Conservation (phyloP, 2,113 vertebrate genomes). For the Epinephelus lanceolatus region DNA sequence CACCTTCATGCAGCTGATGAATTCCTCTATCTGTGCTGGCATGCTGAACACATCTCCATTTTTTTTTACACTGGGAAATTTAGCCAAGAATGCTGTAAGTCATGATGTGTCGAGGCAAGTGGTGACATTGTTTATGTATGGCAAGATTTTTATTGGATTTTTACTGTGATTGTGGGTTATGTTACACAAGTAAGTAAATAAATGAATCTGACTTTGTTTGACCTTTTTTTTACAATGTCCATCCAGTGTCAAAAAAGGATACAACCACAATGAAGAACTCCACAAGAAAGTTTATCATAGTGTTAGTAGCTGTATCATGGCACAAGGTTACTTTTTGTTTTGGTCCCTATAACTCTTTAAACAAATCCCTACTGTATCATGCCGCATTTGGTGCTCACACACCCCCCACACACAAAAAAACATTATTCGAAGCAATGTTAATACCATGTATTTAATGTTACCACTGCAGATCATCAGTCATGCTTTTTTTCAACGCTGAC, state of each 20-base stretch:
- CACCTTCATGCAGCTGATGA: slow-evolving; percentile 34
- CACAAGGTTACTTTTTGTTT: neutral
- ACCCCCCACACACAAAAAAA: neutral
- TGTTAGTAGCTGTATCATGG: neutral
- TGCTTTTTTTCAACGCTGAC: neutral
- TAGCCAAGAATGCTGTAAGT: slow-evolving; percentile 20
- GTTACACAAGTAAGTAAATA: neutral
- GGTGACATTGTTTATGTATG: neutral
- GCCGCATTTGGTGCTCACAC: neutral
- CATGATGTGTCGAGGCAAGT: slow-evolving; percentile 33
- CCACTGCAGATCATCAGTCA: neutral
- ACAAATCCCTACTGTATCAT: neutral
- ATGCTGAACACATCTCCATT: slow-evolving; percentile 35
- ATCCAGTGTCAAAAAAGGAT: slow-evolving; percentile 5
- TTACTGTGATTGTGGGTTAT: neutral
- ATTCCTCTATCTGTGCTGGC: slow-evolving; percentile 67
- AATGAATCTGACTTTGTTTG: neutral
- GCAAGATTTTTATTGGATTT: neutral
- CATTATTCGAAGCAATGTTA: neutral
- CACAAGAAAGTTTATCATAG: neutral
- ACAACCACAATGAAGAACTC: neutral
- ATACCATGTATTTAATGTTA: neutral
- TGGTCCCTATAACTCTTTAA: no score
- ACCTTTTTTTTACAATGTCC: neutral
- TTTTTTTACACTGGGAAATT: slow-evolving; percentile 14